These are phyloP conservation scores for Dascillus cervinus DNA, from an alignment of 2,888 invertebrate genomes.

Conservation along the genomic window DNA sequence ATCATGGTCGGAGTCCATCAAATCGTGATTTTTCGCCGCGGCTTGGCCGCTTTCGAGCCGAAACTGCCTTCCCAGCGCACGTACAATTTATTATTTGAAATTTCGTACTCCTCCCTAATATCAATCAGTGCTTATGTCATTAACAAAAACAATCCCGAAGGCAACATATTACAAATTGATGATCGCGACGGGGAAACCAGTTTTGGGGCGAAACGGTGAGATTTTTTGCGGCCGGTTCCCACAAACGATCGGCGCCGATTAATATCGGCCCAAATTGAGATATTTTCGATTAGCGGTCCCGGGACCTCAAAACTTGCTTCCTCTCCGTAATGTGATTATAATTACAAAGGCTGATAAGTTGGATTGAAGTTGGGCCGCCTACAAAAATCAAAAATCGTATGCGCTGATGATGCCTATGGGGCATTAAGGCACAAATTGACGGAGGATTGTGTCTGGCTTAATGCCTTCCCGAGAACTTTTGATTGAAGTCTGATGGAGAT, in stretches of 20 bases:
- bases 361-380: slow-evolving; percentile 37
- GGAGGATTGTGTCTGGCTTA: slow-evolving; percentile 22
- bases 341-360: slow-evolving; percentile 39
- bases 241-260: background rate
- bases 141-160: slow-evolving; percentile 38
- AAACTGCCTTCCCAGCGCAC: slow-evolving; percentile 28
- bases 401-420: slow-evolving; percentile 37
- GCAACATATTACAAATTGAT: slow-evolving; percentile 32
- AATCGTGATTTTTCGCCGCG: too few species aligned
- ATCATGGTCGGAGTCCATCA: too few species aligned
- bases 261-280: too few species aligned
- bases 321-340: slow-evolving; percentile 38
- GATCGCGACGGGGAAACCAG: slow-evolving; percentile 25
- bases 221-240: slow-evolving; percentile 1
- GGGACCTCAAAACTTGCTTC: slow-evolving; percentile 21
- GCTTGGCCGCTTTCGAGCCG: too few species aligned
- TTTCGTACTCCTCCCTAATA: slow-evolving; percentile 35
- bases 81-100: slow-evolving; percentile 37
- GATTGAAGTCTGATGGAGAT: slow-evolving; percentile 24
- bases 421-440: slow-evolving; percentile 38
- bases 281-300: background rate
- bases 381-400: slow-evolving; percentile 41
- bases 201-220: too few species aligned
- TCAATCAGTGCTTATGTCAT: slow-evolving; percentile 38
- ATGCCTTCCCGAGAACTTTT: slow-evolving; percentile 24